Conservation (phyloP, 2,113 vertebrate genomes). For the Leucopsar rothschildi region DNA sequence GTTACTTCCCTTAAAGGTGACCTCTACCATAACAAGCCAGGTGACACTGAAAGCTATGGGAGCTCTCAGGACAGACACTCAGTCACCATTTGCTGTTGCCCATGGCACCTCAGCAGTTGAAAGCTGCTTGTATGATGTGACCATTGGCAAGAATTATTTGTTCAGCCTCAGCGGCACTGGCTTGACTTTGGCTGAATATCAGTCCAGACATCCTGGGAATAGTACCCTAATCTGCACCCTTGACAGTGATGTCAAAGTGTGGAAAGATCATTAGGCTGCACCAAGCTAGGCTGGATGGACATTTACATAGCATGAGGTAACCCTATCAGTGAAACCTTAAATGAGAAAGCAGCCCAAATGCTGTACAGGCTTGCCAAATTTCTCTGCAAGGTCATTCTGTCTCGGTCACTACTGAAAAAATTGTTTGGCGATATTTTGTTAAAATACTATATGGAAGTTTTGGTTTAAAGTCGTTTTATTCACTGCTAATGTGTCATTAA, state of each 20-base stretch:
- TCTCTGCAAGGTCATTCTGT: neutral
- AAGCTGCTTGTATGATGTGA: neutral
- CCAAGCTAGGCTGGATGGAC: neutral
- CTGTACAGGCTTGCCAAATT: neutral
- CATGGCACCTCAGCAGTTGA: neutral
- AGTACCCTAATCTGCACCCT: neutral
- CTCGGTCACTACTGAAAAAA: neutral
- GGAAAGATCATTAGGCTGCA: neutral
- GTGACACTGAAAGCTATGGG: neutral
- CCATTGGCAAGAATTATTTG: neutral
- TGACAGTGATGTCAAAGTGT: neutral
- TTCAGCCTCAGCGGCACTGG: neutral
- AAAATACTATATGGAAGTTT: neutral
- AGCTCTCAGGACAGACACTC: neutral
- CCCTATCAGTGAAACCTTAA: neutral
- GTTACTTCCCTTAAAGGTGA: neutral
- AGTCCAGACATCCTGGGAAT: neutral
- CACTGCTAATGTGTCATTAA: neutral
- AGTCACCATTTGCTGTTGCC: neutral
- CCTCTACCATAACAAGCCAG: rapidly evolving
- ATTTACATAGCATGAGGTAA: neutral
- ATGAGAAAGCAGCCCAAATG: neutral
- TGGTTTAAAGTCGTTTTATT: neutral
- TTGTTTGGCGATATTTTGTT: neutral
- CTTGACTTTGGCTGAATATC: neutral